These are phyloP conservation scores for Plagodis dolabraria DNA, from an alignment of 2,888 invertebrate species.

Conservation along the genomic window DNA sequence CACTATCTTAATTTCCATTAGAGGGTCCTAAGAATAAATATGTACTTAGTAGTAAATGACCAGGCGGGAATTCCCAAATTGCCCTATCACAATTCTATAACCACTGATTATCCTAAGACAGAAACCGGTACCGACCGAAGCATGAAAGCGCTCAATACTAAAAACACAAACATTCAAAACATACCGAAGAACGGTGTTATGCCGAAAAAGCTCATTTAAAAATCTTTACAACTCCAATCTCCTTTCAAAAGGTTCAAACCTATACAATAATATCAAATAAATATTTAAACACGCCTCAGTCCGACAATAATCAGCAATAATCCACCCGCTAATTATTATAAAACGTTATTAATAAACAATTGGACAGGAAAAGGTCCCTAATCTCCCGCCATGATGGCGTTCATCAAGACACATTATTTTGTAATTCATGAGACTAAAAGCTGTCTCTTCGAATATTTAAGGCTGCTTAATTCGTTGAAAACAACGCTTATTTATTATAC, in stretches of 20 bases:
- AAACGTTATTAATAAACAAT: constrained; percentile 18
- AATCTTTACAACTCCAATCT: neutral
- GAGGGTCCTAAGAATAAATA: too few relatives aligned
- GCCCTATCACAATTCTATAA: too few relatives aligned
- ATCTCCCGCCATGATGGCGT: constrained; percentile 7
- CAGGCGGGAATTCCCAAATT: too few relatives aligned
- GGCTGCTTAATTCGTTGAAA: constrained; percentile 35
- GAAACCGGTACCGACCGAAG: too few relatives aligned
- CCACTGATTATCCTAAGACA: too few relatives aligned
- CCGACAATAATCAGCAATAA: constrained; percentile 3
- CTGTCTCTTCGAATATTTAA: constrained; percentile 40
- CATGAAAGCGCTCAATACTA: too few relatives aligned
- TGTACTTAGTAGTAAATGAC: too few relatives aligned
- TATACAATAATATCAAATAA: too few relatives aligned
- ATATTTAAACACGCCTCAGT: neutral
- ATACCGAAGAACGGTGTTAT: too few relatives aligned
- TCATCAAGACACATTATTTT: constrained; percentile 20
- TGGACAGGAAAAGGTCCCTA: constrained; percentile 10
- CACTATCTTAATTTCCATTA: too few relatives aligned
- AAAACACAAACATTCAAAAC: too few relatives aligned
- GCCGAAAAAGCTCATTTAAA: neutral
- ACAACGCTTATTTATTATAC: constrained; percentile 42
- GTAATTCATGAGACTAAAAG: constrained; percentile 34
- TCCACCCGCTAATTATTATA: constrained; percentile 8
- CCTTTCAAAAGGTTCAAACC: neutral